phyloP scores from a whole-genome alignment of 1,140 invertebrate genomes.

The Sarcophaga peregrina region DNA sequence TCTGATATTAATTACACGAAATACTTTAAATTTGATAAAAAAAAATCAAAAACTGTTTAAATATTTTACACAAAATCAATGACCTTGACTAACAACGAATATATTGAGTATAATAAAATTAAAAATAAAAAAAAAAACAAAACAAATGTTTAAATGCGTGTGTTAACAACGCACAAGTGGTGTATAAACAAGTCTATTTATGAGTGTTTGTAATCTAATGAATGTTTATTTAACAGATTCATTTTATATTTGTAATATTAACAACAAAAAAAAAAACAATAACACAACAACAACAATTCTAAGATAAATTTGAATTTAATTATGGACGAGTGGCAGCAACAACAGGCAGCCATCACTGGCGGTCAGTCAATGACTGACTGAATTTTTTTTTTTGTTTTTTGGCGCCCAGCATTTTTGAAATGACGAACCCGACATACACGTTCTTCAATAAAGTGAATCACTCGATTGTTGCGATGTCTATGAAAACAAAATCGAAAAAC shows the following conservation, averaged over 20 bases:
- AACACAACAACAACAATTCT: neutral
- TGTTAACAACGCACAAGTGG: too few relatives aligned
- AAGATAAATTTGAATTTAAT: constrained; percentile 11
- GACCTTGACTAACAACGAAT: too few relatives aligned
- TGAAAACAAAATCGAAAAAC: too few relatives aligned
- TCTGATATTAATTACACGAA: too few relatives aligned
- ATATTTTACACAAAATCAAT: too few relatives aligned
- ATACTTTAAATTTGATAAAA: too few relatives aligned
- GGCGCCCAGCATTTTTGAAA: neutral
- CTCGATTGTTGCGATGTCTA: neutral
- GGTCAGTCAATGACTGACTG: neutral
- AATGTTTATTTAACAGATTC: constrained; percentile 4
- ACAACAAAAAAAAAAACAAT: neutral
- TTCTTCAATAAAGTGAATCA: neutral
- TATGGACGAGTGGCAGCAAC: neutral
- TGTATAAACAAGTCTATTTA: too few relatives aligned
- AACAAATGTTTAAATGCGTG: too few relatives aligned
- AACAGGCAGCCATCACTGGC: neutral
- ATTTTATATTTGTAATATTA: neutral
- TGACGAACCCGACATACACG: neutral
- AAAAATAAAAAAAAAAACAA: too few relatives aligned
- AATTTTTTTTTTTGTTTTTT: neutral
- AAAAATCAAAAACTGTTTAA: too few relatives aligned
- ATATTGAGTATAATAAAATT: too few relatives aligned
- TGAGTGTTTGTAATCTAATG: neutral